Percentiles rank a stretch among this genome's conserved stretches.
Evolutionary conservation across 2,797 vertebrate species (phyloP).

Genomic region (Anomalospiza imberbis): DNA sequence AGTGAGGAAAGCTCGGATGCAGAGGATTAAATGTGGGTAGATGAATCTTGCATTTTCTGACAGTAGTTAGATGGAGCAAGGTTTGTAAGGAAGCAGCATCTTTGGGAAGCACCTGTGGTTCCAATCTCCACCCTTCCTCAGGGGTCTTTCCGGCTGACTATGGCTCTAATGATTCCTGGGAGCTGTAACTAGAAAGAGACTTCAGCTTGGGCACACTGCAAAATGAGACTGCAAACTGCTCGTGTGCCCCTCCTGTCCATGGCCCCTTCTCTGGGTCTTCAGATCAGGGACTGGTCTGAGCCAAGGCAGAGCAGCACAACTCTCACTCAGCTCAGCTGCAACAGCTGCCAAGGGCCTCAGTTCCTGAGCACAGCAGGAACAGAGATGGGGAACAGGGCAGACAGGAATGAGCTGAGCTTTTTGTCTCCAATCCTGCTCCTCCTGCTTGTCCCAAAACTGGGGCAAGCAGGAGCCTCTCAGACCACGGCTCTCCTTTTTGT

Average conservation of each 20-base stretch:
- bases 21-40: neutral
- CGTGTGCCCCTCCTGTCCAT: neutral
- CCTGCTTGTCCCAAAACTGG: neutral
- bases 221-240: neutral
- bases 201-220: neutral
- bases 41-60: neutral
- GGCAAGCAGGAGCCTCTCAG: neutral
- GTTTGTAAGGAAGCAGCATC: neutral
- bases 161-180: neutral
- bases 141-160: neutral
- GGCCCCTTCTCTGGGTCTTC: rapidly evolving
- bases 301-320: neutral
- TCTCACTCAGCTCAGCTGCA: neutral
- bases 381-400: neutral
- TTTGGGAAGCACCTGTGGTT: neutral
- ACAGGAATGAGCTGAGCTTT: neutral
- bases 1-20: neutral
- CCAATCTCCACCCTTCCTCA: neutral
- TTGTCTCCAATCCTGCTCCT: neutral
- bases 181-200: neutral
- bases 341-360: neutral
- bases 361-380: neutral
- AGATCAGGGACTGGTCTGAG: neutral
- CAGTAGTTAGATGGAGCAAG: neutral
- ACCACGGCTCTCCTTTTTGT: neutral